phyloP scores from a whole-genome alignment of 1,140 invertebrate genomes.

The Dolichoris vasculosae region DNA sequence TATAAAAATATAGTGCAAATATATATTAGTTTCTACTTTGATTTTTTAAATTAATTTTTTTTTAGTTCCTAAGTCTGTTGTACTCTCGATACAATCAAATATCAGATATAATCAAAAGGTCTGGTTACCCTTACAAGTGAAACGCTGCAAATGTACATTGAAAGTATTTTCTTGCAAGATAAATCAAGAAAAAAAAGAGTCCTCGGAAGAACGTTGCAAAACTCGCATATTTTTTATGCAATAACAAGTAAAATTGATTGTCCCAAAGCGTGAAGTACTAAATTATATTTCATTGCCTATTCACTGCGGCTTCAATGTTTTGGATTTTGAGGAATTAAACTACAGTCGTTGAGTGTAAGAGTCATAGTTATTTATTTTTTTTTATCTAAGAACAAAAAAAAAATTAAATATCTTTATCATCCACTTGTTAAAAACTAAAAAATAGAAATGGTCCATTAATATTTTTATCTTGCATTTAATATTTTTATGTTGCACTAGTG shows the following conservation, averaged over 20 bases:
- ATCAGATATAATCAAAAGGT: background rate
- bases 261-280: background rate
- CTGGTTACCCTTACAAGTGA: background rate
- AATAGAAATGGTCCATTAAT: no score
- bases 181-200: background rate
- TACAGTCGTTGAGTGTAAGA: background rate
- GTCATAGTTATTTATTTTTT: no score
- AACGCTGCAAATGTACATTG: background rate
- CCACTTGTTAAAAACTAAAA: no score
- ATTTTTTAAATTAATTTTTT: background rate
- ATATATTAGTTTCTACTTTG: background rate
- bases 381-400: no score
- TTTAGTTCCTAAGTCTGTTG: background rate
- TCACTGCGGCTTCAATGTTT: background rate
- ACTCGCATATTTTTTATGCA: background rate
- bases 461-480: no score
- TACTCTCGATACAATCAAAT: background rate
- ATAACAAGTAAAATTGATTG: no score
- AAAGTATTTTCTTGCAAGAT: background rate
- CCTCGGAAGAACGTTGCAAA: background rate
- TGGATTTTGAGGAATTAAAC: background rate
- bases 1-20: background rate
- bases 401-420: no score
- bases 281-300: background rate
- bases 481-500: no score